These are phyloP conservation scores for Hyposmocoma kahamanoa DNA, from an alignment of 1,140 invertebrate genomes.

Conservation along the genomic window DNA sequence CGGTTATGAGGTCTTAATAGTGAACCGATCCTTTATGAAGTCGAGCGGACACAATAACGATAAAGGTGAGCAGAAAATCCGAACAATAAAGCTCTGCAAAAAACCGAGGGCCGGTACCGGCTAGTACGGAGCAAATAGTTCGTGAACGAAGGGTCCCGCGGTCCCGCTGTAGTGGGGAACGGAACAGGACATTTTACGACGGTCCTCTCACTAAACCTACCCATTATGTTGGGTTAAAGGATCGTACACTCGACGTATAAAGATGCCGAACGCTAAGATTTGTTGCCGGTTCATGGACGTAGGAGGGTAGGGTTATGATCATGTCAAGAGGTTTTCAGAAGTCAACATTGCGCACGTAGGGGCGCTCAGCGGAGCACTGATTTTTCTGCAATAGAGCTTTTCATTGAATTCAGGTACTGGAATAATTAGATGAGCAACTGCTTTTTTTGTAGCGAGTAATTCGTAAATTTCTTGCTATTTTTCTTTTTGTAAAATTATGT, in stretches of 20 bases:
- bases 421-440: too few relatives aligned
- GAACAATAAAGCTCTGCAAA: constrained; percentile 70
- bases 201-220: constrained; percentile 65
- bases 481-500: too few relatives aligned
- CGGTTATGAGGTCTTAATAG: constrained; percentile 71
- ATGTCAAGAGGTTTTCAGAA: constrained; percentile 63
- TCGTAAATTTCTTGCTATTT: too few relatives aligned
- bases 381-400: too few relatives aligned
- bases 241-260: constrained; percentile 65
- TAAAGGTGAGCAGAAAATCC: constrained; percentile 72
- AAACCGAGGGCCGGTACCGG: constrained; percentile 63
- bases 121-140: constrained; percentile 69
- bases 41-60: constrained; percentile 68
- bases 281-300: constrained; percentile 69
- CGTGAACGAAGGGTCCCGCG: constrained; percentile 63
- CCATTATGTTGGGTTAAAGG: constrained; percentile 70
- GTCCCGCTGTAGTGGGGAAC: too few relatives aligned
- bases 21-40: constrained; percentile 64
- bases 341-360: constrained; percentile 65
- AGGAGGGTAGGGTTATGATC: constrained; percentile 70
- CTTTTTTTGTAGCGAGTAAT: too few relatives aligned
- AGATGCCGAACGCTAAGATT: constrained; percentile 68
- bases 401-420: too few relatives aligned
- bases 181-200: constrained; percentile 62
- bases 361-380: too few relatives aligned